Percentiles rank a stretch among this genome's conserved stretches.
Conservation (phyloP, 2,888 invertebrate genomes). For the Nasonovia ribisnigri region DNA sequence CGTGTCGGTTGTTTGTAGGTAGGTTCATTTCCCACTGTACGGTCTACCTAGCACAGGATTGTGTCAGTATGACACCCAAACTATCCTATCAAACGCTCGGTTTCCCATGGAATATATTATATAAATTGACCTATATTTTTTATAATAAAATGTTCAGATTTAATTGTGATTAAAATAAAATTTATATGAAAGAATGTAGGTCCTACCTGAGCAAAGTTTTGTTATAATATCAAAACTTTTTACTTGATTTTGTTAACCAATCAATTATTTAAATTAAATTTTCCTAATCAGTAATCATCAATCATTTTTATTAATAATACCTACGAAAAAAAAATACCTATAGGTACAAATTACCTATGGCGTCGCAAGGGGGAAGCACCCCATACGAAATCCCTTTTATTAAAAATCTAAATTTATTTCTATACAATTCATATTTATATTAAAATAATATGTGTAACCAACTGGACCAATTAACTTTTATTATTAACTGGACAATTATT, state of each 20-base stretch:
- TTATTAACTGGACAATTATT: too few relatives aligned
- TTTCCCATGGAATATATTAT: background rate
- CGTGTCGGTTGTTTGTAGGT: background rate
- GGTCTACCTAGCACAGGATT: slow-evolving; percentile 54
- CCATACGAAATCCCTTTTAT: too few relatives aligned
- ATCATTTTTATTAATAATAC: background rate
- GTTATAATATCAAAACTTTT: background rate
- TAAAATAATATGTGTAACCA: background rate
- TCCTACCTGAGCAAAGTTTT: background rate
- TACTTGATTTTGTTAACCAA: background rate
- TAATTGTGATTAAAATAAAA: slow-evolving; percentile 7
- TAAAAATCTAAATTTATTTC: background rate
- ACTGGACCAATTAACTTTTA: background rate
- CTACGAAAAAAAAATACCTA: background rate
- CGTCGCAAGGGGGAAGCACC: too few relatives aligned
- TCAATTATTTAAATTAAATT: background rate
- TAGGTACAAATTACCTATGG: too few relatives aligned
- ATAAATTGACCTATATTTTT: slow-evolving; percentile 28
- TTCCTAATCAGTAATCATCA: background rate
- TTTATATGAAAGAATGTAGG: background rate
- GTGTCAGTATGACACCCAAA: slow-evolving; percentile 57
- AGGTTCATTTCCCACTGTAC: slow-evolving; percentile 39
- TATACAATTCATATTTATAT: background rate
- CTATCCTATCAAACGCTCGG: slow-evolving; percentile 35
- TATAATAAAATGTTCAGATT: background rate